Percentiles rank a stretch among this genome's conserved stretches.
phyloP scores from a whole-genome alignment of 1,140 invertebrate species.

The Drosophila micromelanica region DNA sequence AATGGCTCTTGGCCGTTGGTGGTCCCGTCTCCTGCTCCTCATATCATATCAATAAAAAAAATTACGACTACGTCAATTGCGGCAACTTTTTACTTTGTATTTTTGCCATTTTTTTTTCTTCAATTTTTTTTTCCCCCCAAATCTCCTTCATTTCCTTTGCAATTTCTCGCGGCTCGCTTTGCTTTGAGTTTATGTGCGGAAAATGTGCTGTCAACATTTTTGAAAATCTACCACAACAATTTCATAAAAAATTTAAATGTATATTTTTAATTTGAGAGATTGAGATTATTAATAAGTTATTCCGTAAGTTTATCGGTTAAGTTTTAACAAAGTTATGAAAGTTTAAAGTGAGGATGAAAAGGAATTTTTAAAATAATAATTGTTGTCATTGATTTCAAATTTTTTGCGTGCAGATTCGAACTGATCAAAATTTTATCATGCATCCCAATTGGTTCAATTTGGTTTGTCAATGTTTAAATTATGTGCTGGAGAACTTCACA shows the following conservation, averaged over 20 bases:
- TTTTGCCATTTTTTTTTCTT: constrained; percentile 24
- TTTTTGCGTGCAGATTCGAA: no score
- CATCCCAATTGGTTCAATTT: no score
- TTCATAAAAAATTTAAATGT: constrained; percentile 30
- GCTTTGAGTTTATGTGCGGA: constrained; percentile 55
- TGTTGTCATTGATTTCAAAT: no score
- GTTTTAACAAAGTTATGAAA: background rate
- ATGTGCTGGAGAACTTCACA: no score
- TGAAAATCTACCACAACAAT: constrained; percentile 8
- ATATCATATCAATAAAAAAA: constrained; percentile 51
- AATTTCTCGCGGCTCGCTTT: constrained; percentile 33
- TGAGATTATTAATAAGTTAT: no score
- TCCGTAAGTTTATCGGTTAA: no score
- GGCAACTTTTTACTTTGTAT: constrained; percentile 38
- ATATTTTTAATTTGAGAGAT: background rate
- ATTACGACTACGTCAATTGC: constrained; percentile 39
- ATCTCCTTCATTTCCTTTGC: constrained; percentile 52
- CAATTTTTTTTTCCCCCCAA: constrained; percentile 7
- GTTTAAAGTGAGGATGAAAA: background rate
- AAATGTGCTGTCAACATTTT: constrained; percentile 57
- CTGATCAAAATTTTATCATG: no score
- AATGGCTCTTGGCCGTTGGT: constrained; percentile 30
- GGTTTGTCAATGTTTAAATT: no score
- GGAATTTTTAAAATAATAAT: no score
- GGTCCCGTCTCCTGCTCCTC: constrained; percentile 36